Evolutionary conservation across 1,140 invertebrate species (phyloP).

Genomic region (Drosophila pallidifrons): DNA sequence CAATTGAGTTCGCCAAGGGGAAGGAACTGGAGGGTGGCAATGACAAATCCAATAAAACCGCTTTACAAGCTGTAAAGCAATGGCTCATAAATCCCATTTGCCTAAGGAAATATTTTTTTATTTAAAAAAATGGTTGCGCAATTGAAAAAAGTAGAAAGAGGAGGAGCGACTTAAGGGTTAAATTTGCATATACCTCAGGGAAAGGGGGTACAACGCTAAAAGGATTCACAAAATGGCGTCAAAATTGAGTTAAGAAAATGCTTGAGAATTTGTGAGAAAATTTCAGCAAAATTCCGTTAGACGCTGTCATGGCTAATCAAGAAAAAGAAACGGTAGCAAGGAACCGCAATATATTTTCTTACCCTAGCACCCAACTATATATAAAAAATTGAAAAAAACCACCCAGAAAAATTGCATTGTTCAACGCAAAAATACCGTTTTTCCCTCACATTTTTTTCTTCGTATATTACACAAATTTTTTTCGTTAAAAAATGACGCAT

Average conservation of each 20-base stretch:
- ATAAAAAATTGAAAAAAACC: constrained; percentile 42
- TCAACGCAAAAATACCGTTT: constrained; percentile 56
- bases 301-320: constrained; percentile 55
- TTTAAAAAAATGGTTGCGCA: constrained; percentile 36
- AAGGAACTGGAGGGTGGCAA: constrained; percentile 30
- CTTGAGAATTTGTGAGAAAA: constrained; percentile 63
- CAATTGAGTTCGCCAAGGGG: constrained; percentile 65
- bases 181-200: constrained; percentile 19
- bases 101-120: constrained; percentile 38
- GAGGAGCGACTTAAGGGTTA: constrained; percentile 9
- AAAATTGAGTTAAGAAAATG: not conserved
- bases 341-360: constrained; percentile 35
- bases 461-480: constrained; percentile 53
- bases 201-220: not conserved
- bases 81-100: constrained; percentile 74
- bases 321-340: constrained; percentile 31
- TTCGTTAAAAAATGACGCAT: constrained; percentile 17
- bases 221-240: not conserved
- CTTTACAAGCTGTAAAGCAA: constrained; percentile 82
- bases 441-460: constrained; percentile 48
- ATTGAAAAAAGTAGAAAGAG: not conserved
- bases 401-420: constrained; percentile 62
- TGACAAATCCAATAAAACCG: constrained; percentile 82
- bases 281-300: constrained; percentile 70
- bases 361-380: constrained; percentile 54